phyloP scores from a whole-genome alignment of 2,888 invertebrate species.

The Folsomia manolachei region DNA sequence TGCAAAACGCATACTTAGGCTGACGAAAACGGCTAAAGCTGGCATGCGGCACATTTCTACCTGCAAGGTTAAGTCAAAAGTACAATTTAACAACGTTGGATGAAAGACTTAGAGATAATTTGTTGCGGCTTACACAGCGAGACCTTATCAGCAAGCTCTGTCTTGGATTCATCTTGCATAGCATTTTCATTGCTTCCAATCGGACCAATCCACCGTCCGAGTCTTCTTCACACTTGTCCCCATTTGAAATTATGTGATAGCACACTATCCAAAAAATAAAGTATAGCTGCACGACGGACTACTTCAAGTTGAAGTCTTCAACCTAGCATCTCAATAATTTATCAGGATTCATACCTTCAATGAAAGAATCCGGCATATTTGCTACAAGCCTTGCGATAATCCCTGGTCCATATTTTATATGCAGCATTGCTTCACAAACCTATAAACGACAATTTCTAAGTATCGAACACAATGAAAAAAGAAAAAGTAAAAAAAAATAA shows the following conservation, averaged over 20 bases:
- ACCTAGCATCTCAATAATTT: constrained; percentile 11
- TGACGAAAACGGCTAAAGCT: constrained; percentile 78
- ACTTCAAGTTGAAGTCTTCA: neutral
- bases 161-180: constrained; percentile 86
- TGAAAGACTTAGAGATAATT: neutral
- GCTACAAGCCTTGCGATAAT: constrained; percentile 89
- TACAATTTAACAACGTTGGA: neutral
- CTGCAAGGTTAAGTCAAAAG: constrained; percentile 51
- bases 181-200: constrained; percentile 69
- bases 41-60: constrained; percentile 85
- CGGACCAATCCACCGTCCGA: constrained; percentile 72
- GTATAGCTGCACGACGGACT: neutral
- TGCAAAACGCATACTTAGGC: constrained; percentile 63
- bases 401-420: constrained; percentile 83
- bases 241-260: constrained; percentile 76
- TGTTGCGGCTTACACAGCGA: constrained; percentile 67
- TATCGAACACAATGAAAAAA: too few relatives aligned
- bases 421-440: constrained; percentile 76
- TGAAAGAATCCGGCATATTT: constrained; percentile 89
- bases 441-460: too few relatives aligned
- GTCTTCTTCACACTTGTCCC: constrained; percentile 85
- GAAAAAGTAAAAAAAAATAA: neutral
- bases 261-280: constrained; percentile 62
- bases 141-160: constrained; percentile 80
- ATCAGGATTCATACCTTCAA: constrained; percentile 66